Evolutionary conservation across 2,888 invertebrate species (phyloP).

Genomic region (Camponotus fellah): DNA sequence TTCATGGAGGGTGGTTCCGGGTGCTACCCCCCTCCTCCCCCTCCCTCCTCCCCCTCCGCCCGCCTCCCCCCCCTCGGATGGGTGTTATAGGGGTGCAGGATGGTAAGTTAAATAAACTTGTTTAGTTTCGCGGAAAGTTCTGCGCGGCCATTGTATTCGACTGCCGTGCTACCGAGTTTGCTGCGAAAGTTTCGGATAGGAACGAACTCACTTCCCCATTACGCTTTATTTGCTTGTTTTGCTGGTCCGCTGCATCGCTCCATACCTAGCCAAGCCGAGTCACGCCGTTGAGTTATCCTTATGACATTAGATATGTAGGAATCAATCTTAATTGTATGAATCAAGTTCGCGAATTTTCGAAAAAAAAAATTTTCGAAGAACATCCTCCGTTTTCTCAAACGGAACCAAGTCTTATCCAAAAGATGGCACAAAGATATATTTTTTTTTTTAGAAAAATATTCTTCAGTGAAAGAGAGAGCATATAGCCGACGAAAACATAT

Average conservation of each 20-base stretch:
- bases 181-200: slow-evolving; percentile 82
- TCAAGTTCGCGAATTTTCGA: slow-evolving; percentile 25
- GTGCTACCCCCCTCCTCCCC: neutral
- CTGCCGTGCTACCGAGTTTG: slow-evolving; percentile 79
- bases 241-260: slow-evolving; percentile 64
- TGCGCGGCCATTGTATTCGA: slow-evolving; percentile 83
- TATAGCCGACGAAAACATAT: neutral
- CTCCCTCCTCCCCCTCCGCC: too few species aligned
- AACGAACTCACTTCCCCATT: slow-evolving; percentile 82
- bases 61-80: slow-evolving; percentile 44
- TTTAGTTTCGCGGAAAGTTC: slow-evolving; percentile 84
- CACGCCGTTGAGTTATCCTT: slow-evolving; percentile 11
- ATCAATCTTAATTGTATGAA: slow-evolving; percentile 40
- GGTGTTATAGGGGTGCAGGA: slow-evolving; percentile 69
- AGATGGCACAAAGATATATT: neutral
- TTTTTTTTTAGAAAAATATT: neutral
- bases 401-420: too few species aligned
- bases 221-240: slow-evolving; percentile 83
- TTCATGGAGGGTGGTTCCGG: slow-evolving; percentile 14
- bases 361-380: neutral
- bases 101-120: slow-evolving; percentile 85
- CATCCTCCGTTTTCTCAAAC: neutral
- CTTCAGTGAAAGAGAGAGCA: neutral
- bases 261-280: slow-evolving; percentile 2
- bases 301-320: slow-evolving; percentile 24